A percentile compares a stretch with the other conserved stretches of the same genome.
Evolutionary conservation across 2,113 vertebrate genomes (phyloP).

Genomic region (Potamarius usumacintae): DNA sequence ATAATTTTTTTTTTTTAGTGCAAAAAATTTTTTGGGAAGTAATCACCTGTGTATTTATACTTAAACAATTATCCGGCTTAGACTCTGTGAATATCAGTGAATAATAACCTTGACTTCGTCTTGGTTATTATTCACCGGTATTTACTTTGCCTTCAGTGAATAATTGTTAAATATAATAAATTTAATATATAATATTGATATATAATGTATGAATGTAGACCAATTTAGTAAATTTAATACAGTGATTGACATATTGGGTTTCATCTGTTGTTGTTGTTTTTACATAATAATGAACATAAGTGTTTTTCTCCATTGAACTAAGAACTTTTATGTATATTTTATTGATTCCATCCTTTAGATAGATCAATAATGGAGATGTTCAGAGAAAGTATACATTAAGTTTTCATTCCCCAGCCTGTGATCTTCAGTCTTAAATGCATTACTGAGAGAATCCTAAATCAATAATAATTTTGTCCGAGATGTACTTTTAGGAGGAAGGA

Average conservation of each 20-base stretch:
- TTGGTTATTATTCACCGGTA: too few species aligned
- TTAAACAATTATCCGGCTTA: too few species aligned
- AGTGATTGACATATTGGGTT: not conserved
- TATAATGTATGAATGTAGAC: not conserved
- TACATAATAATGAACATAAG: not conserved
- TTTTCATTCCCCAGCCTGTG: not conserved
- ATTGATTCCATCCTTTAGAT: not conserved
- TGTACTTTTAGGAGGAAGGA: conserved; percentile 17
- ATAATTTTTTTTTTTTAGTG: too few species aligned
- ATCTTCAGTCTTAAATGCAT: conserved; percentile 5
- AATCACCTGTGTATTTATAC: too few species aligned
- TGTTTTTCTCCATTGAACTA: too few species aligned
- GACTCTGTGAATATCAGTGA: too few species aligned
- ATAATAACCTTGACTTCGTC: too few species aligned
- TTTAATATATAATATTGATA: too few species aligned
- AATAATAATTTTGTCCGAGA: not conserved
- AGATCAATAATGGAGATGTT: not conserved
- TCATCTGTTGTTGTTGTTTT: not conserved
- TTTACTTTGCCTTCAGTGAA: too few species aligned
- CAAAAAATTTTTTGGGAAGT: too few species aligned
- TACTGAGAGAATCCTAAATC: not conserved
- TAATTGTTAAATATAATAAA: too few species aligned
- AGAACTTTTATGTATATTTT: not conserved
- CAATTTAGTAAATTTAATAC: not conserved
- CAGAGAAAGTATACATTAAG: conserved; percentile 23